Evolutionary conservation across 2,113 vertebrate species (phyloP).

Genomic region (Anolis carolinensis): DNA sequence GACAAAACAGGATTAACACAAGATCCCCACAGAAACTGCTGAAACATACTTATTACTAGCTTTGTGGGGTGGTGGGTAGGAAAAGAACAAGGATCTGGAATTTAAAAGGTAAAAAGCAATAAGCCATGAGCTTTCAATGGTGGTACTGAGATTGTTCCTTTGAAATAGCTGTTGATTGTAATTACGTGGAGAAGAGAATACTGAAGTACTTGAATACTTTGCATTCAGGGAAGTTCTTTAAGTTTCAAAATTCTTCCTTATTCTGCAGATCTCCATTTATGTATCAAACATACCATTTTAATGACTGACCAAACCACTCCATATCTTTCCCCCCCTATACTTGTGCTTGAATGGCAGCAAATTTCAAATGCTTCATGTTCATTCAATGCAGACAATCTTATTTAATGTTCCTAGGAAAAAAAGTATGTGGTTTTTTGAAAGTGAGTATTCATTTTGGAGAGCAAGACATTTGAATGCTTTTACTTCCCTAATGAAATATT

Average conservation of each 20-base stretch:
- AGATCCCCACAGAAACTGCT: constrained; percentile 1
- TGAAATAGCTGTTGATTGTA: constrained; percentile 29
- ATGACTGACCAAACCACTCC: constrained; percentile 27
- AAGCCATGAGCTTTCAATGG: neutral
- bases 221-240: neutral
- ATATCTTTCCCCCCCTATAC: constrained; percentile 19
- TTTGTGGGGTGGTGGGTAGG: neutral
- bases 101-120: neutral
- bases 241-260: constrained; percentile 1
- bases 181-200: constrained; percentile 4
- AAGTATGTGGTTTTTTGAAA: neutral
- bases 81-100: neutral
- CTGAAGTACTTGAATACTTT: neutral
- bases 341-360: constrained; percentile 35
- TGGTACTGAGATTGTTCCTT: neutral
- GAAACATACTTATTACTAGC: constrained; percentile 3
- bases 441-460: neutral
- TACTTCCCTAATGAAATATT: constrained; percentile 20
- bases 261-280: constrained; percentile 2
- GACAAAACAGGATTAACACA: constrained; percentile 1
- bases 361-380: constrained; percentile 25
- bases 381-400: neutral
- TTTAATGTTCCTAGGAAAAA: constrained; percentile 20
- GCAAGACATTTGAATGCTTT: constrained; percentile 8
- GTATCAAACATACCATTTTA: constrained; percentile 25